Evolutionary conservation across 2,888 invertebrate species (phyloP).

Genomic region (Lordiphosa fenestrarum): DNA sequence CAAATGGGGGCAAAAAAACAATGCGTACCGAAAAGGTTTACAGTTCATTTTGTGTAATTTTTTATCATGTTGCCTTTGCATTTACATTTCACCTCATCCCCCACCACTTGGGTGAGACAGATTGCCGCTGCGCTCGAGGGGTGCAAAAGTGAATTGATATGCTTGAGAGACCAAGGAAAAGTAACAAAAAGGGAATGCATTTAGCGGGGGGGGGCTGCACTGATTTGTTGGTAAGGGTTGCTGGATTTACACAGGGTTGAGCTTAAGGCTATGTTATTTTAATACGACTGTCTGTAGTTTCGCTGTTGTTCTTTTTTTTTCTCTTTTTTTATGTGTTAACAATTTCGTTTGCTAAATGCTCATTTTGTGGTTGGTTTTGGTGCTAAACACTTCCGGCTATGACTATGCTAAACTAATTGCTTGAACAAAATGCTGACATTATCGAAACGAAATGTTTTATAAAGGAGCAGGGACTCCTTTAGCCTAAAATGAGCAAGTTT

Average conservation of each 20-base stretch:
- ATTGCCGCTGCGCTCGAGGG: constrained; percentile 40
- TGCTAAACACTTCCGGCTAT: constrained; percentile 18
- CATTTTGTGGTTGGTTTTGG: constrained; percentile 56
- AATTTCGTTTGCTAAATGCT: constrained; percentile 70
- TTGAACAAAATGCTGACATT: too few relatives aligned
- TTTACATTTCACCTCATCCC: constrained; percentile 20
- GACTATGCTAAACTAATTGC: constrained; percentile 1
- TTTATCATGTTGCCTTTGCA: constrained; percentile 51
- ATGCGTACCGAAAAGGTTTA: constrained; percentile 68
- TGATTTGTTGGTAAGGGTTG: constrained; percentile 54
- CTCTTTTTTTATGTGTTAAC: constrained; percentile 3
- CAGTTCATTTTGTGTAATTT: constrained; percentile 70
- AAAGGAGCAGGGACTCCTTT: too few relatives aligned
- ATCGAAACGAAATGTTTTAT: too few relatives aligned
- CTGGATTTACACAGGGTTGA: constrained; percentile 25
- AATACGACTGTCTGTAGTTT: neutral
- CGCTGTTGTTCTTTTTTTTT: constrained; percentile 1
- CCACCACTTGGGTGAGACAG: constrained; percentile 4
- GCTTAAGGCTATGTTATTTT: constrained; percentile 7
- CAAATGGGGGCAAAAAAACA: constrained; percentile 34
- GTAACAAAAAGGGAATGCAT: constrained; percentile 54
- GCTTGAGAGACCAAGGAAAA: constrained; percentile 74
- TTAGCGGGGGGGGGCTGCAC: constrained; percentile 24
- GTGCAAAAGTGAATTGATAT: constrained; percentile 72
- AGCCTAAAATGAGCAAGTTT: too few relatives aligned